Percentiles rank a stretch among this genome's conserved stretches.
phyloP scores from a whole-genome alignment of 2,113 vertebrate genomes.

The Tetraodon nigroviridis region DNA sequence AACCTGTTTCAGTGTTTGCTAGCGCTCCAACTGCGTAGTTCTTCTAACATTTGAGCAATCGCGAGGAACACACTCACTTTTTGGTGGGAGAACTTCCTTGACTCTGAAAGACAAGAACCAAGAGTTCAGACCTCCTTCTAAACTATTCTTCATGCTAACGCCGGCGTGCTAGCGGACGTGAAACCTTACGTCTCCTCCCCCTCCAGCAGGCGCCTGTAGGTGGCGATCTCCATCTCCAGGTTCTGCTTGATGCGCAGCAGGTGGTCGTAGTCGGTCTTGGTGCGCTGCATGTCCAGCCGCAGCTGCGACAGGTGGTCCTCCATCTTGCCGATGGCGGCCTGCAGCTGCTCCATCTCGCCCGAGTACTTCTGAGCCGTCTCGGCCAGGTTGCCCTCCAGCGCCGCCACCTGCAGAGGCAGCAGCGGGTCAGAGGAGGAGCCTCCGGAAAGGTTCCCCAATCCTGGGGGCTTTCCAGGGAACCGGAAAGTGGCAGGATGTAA shows the following conservation, averaged over 20 bases:
- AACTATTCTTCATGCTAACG: neutral
- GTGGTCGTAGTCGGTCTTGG: conserved; percentile 77
- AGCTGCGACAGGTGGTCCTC: conserved; percentile 76
- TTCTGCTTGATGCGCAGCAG: conserved; percentile 79
- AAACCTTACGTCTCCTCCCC: conserved; percentile 74
- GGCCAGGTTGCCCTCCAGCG: conserved; percentile 72
- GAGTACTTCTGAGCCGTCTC: conserved; percentile 72
- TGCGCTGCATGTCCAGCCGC: conserved; percentile 77
- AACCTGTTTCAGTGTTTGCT: too few relatives aligned
- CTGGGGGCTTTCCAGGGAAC: neutral
- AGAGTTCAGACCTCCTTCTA: conserved; percentile 5
- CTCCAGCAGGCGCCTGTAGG: conserved; percentile 78
- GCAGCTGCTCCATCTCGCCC: conserved; percentile 71
- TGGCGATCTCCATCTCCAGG: conserved; percentile 81
- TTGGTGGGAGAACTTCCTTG: conserved; percentile 70
- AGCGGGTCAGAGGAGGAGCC: conserved; percentile 14
- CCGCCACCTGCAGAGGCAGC: conserved; percentile 52
- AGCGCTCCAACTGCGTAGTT: neutral
- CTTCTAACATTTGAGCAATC: neutral
- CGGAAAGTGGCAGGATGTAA: conserved; percentile 20
- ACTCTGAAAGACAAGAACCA: conserved; percentile 52
- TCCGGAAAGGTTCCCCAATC: conserved; percentile 30
- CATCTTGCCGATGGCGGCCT: conserved; percentile 66
- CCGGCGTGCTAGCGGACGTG: too few relatives aligned
- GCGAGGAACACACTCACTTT: conserved; percentile 63